A percentile compares a stretch with the other conserved stretches of the same genome.
Conservation (phyloP, 2,797 vertebrate genomes). For the Arrhamphus sclerolepis region DNA sequence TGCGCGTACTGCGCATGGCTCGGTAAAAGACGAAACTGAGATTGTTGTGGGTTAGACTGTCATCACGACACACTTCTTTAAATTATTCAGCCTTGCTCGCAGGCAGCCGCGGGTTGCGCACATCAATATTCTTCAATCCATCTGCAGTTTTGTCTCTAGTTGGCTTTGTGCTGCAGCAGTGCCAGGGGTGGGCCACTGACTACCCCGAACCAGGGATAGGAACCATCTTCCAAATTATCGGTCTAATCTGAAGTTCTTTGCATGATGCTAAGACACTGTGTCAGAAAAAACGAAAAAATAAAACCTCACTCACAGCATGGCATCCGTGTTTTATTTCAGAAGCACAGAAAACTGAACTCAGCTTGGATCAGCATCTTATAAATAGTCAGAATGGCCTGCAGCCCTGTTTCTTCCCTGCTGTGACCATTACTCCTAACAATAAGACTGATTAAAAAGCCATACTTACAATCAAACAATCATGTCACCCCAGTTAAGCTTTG, state of each 20-base stretch:
- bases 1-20: slow-evolving; percentile 48
- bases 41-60: slow-evolving; percentile 78
- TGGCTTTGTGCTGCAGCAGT: slow-evolving; percentile 79
- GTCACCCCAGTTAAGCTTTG: slow-evolving; percentile 60
- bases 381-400: slow-evolving; percentile 63
- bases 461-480: slow-evolving; percentile 72
- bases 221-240: slow-evolving; percentile 56
- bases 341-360: slow-evolving; percentile 5
- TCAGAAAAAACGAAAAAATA: slow-evolving; percentile 26
- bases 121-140: slow-evolving; percentile 86
- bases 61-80: slow-evolving; percentile 82
- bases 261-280: slow-evolving; percentile 34
- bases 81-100: slow-evolving; percentile 85
- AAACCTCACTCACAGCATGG: slow-evolving; percentile 14
- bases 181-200: slow-evolving; percentile 71
- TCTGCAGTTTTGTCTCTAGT: slow-evolving; percentile 84
- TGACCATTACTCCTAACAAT: slow-evolving; percentile 72
- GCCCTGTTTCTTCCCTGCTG: slow-evolving; percentile 59
- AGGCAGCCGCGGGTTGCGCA: slow-evolving; percentile 83
- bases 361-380: slow-evolving; percentile 45
- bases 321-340: slow-evolving; percentile 27
- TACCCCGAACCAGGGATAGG: slow-evolving; percentile 52
- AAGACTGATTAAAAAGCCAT: slow-evolving; percentile 75
- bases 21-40: slow-evolving; percentile 62
- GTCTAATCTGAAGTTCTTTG: slow-evolving; percentile 41